Conservation (phyloP, 2,888 invertebrate genomes). For the Drosophila anomalipes region DNA sequence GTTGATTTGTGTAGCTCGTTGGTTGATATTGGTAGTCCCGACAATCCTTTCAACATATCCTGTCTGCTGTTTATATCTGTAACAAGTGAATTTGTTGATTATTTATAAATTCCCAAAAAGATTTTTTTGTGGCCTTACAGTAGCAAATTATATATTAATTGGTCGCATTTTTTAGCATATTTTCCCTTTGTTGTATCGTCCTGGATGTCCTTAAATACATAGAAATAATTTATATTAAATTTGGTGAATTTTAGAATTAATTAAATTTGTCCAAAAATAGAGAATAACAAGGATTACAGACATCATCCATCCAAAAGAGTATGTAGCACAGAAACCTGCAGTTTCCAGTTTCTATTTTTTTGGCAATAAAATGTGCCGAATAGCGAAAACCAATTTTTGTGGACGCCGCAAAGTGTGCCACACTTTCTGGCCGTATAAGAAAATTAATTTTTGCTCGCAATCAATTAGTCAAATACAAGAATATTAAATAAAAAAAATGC, state of each 20-base stretch:
- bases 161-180: neutral
- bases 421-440: neutral
- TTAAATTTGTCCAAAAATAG: neutral
- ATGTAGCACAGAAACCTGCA: neutral
- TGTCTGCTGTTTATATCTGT: conserved; percentile 9
- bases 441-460: neutral
- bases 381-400: neutral
- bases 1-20: neutral
- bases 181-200: neutral
- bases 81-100: neutral
- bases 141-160: neutral
- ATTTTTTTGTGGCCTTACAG: conserved; percentile 3
- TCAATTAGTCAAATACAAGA: neutral
- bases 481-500: neutral
- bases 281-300: neutral
- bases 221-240: neutral
- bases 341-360: neutral
- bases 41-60: neutral
- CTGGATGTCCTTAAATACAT: neutral
- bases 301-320: neutral
- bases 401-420: conserved; percentile 14
- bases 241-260: neutral
- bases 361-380: neutral
- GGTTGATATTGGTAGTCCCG: neutral
- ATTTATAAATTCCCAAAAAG: neutral